Evolutionary conservation across 2,113 vertebrate species (phyloP).

Genomic region (Elephantulus edwardii): DNA sequence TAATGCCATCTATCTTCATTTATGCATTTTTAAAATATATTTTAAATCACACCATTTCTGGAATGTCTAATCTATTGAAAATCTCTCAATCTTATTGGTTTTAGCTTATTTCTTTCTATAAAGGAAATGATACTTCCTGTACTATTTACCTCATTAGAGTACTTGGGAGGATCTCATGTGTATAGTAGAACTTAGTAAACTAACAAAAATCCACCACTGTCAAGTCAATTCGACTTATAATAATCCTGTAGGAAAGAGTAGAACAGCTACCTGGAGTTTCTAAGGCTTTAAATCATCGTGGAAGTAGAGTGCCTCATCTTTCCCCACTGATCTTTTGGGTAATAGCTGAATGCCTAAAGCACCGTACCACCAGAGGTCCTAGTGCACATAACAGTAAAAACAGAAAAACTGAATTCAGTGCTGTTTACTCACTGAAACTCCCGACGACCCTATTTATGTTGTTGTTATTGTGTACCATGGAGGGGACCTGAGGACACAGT

Average conservation of each 20-base stretch:
- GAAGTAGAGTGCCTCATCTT: background rate
- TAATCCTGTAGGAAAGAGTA: background rate
- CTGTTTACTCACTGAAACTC: too few species aligned
- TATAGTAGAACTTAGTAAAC: background rate
- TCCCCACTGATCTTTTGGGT: background rate
- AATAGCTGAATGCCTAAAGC: background rate
- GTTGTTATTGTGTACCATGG: too few species aligned
- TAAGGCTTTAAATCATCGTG: background rate
- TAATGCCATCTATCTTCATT: background rate
- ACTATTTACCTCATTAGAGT: background rate
- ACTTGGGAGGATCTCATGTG: background rate
- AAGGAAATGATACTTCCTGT: background rate
- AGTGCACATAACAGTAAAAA: background rate
- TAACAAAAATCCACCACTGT: background rate
- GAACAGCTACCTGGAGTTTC: background rate
- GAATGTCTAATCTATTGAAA: background rate
- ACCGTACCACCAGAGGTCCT: background rate
- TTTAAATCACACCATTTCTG: background rate
- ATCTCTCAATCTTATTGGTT: background rate
- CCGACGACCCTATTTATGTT: too few species aligned
- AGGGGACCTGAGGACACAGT: too few species aligned
- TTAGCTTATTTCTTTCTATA: background rate
- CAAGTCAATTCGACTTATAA: background rate
- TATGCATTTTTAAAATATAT: background rate
- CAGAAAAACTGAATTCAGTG: too few species aligned